Percentiles rank a stretch among this genome's conserved stretches.
These are phyloP conservation scores for Halocaridina rubra DNA, from an alignment of 2,888 invertebrate genomes.

Conservation along the genomic window DNA sequence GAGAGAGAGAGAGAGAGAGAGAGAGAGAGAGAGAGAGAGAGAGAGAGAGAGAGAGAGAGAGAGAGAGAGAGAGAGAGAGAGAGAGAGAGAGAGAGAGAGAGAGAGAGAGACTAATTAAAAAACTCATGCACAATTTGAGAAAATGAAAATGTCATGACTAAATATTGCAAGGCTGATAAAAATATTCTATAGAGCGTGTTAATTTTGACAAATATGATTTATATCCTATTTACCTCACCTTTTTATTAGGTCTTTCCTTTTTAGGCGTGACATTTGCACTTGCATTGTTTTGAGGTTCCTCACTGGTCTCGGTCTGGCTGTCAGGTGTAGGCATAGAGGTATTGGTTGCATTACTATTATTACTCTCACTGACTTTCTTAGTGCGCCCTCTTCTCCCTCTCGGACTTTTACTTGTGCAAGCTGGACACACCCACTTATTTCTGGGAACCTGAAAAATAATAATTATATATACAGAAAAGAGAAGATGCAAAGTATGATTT, in stretches of 20 bases:
- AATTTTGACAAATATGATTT: too few relatives aligned
- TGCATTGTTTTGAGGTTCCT: background rate
- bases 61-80: background rate
- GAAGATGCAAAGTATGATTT: too few relatives aligned
- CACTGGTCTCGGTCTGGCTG: slow-evolving; percentile 68
- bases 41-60: background rate
- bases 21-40: background rate
- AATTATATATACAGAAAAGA: too few relatives aligned
- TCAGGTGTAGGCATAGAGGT: slow-evolving; percentile 13
- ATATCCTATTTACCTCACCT: slow-evolving; percentile 69
- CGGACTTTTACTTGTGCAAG: slow-evolving; percentile 87
- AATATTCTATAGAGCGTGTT: too few relatives aligned
- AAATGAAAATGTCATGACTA: too few relatives aligned
- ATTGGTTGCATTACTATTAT: background rate
- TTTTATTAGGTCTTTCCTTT: slow-evolving; percentile 75
- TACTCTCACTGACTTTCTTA: slow-evolving; percentile 57
- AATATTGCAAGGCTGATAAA: too few relatives aligned
- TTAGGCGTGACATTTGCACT: slow-evolving; percentile 69
- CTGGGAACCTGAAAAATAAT: slow-evolving; percentile 77
- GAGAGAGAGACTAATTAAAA: background rate
- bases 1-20: background rate
- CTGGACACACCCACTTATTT: slow-evolving; percentile 90
- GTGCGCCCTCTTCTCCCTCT: slow-evolving; percentile 49
- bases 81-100: background rate
- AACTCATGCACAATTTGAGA: too few relatives aligned